Base-by-base conservation (phyloP, 2,113 vertebrate species). In the Greenwoodochromis staneri region DNA sequence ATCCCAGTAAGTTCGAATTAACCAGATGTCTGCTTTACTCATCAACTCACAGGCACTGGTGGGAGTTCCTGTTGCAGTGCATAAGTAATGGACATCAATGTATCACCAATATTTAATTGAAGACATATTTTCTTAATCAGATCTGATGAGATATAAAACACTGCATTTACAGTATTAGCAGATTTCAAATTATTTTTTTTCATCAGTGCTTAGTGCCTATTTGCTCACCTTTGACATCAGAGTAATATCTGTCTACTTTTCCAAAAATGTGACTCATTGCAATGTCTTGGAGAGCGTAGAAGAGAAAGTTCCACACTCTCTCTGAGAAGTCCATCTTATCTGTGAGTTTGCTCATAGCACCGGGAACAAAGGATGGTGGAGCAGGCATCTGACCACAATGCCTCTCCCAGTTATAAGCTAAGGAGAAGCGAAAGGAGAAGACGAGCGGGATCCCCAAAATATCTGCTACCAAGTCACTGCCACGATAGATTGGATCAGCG, bases 281-380 rank as follows among this genome's bases (percentile, higher is more conserved):
- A 2, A 57, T 16, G 55, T 57, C 24, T 3, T 96, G 93, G 4
- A 93, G 66, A 6, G 91, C 45, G 2, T 95, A 92, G 63, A 93
- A 92, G 16, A 96, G 24, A 21, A 93, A 80, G 84, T 96, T 97
- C 84, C 88, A 82, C 21, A 96, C 5, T 81, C 96, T 92, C 45
- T 97, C 94, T 2, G 80, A 55, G 80, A 97, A 97, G 54, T 87
- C 82, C 97, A 97, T 97, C n/a, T 91, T 88, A 29, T 96, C 96
- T 61, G 57, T 61, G 5, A 61, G 57, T 61, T 31, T 61, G 57
- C 14, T 61, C 14, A 61, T 61, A 0, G 57, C 14, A 9, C 57
- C 0, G 2, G 57, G 57, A 17, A 17, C 57, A 61, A 61, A 61
- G 57, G 57, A 61, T 61, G 27, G 57, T 31, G 27, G 57, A 61